Base-by-base conservation (phyloP, 2,888 invertebrate species). In the Nemapogon koenigi region DNA sequence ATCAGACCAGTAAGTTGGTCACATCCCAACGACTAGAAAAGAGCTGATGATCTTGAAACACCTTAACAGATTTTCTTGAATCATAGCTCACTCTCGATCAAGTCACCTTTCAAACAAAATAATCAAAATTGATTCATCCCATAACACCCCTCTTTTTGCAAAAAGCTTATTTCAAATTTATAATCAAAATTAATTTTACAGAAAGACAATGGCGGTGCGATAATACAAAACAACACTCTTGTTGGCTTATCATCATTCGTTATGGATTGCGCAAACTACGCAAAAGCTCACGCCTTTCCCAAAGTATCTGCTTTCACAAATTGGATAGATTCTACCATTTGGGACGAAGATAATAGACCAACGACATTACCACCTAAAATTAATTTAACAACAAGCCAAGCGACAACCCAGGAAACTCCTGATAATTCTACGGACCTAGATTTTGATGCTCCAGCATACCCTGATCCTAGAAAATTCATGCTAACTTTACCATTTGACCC, bases 181-280 rank as follows among this genome's bases (percentile, higher is more conserved):
- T 37, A 29, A 28, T 37, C 19, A 35, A 25, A 16, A 16, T 30
- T 30, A 29, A 33, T 39, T 15, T 17, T 22, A 39, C 62, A 78
- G 76, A 66, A 53, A 53, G 76, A 78, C 59, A 66, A 75, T 43
- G 76, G 76, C 1, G 76, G 76, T 0, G 70, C 76, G 1, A 65
- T 76, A 0, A 55, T 76, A 19, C 76, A 78, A 32, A 75, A 76
- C 57, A 61, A 67, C 48, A 73, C 69, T 0, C 51, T 78, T 0
- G 48, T 78, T 8, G 76, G 56, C 0, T 46, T 78, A 13, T 52
- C 75, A 0, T 53, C 62, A 1, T 76, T 69, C 50, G 47, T 63
- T 28, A 68, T 72, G 51, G 49, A 62, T 2, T 78, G 76, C 43
- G 76, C 73, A 0, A 47, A 66, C 2, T 78, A 75, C 52, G 60